These are phyloP conservation scores for Hyphantria cunea DNA, from an alignment of 1,140 invertebrate species.

Conservation along the genomic window DNA sequence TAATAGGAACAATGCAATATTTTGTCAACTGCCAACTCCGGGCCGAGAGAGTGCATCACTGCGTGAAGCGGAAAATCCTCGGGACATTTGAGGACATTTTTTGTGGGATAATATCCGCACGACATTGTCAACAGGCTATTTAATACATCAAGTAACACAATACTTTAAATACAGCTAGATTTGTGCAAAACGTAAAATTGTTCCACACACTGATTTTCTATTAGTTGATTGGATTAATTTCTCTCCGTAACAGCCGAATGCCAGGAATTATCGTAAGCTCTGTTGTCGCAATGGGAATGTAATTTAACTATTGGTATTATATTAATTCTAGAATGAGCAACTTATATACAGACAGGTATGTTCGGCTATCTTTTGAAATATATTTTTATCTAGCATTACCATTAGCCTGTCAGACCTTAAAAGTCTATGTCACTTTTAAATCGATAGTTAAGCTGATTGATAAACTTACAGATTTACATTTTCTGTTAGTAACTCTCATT, in stretches of 20 bases:
- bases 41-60: constrained; percentile 71
- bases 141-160: constrained; percentile 80
- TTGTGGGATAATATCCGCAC: constrained; percentile 80
- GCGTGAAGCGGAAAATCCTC: constrained; percentile 82
- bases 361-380: neutral
- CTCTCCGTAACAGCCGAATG: constrained; percentile 31
- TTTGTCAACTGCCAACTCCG: constrained; percentile 79
- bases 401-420: constrained; percentile 15
- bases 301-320: constrained; percentile 11
- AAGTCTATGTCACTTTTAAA: constrained; percentile 1
- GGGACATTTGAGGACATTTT: constrained; percentile 80
- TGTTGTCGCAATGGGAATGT: constrained; percentile 9
- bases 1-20: constrained; percentile 82
- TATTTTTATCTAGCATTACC: constrained; percentile 6
- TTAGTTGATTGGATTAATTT: constrained; percentile 73
- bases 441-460: no score
- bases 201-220: constrained; percentile 69
- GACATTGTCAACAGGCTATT: constrained; percentile 80
- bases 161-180: constrained; percentile 79
- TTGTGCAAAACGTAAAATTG: constrained; percentile 80
- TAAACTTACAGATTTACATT: constrained; percentile 4
- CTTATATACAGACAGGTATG: constrained; percentile 1
- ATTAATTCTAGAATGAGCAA: constrained; percentile 6
- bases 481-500: neutral
- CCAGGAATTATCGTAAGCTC: constrained; percentile 14